Evolutionary conservation across 2,888 invertebrate genomes (phyloP), one percentile per base, ranked within the genome.

Genomic region (Argyra leucocephala): DNA sequence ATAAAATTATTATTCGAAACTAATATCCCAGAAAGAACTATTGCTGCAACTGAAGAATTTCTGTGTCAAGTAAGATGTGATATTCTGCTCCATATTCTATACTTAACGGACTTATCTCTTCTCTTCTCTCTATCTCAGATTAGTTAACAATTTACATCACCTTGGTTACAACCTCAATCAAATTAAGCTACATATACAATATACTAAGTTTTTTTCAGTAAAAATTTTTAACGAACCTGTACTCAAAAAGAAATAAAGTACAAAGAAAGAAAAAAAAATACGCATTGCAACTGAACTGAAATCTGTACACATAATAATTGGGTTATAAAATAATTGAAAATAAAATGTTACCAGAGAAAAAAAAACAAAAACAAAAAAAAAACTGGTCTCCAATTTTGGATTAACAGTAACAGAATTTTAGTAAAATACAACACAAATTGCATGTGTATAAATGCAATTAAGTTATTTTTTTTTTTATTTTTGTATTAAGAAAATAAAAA

Each of bases 281-380:
- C 48, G 48, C 7, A 48, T 48, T 48, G 15, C 15, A 48, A 48
- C 48, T 48, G 48, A 48, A 48, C 15, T 18, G n/a, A 48, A 48
- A 48, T 18, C 12, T 18, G 9, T 9, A 12, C 9, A 48, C 18
- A 48, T 7, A 48, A 18, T n/a, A 48, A 48, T 48, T 48, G 18
- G 48, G 48, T 48, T 48, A 48, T 48, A 48, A 48, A 48, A 48
- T 48, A 48, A 48, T 48, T 48, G 18, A 48, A 48, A 48, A 48
- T 48, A 5, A 15, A 48, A 48, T 48, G 48, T 48, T 26, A 31
- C 3, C 7, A 31, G 12, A 31, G 12, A 31, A 31, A 3, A 31
- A 31, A 31, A 31, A 31, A 31, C 31, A 6, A 7, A 3, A 4
- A 31, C 3, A 31, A 31, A 3, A 31, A 31, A 9, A 48, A 48